Base-by-base conservation (phyloP, 53 echinoderm and acorn worm genomes). In the Temnopleurus reevesii region DNA sequence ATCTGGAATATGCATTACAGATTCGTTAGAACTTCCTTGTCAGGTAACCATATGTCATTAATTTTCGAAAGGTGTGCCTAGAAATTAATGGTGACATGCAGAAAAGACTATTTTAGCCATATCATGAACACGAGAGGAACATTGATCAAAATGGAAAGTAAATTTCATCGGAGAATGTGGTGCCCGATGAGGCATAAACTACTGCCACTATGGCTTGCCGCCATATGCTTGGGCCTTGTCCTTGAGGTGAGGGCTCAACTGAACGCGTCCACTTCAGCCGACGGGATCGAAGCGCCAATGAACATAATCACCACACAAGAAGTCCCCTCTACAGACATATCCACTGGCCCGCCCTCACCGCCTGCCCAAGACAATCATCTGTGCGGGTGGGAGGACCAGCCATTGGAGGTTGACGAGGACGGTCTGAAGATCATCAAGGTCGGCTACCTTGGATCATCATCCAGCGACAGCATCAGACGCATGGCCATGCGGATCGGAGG, bases 401-500 rank as follows among this genome's bases (percentile, higher is more conserved):
- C 17, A 18, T n/a, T 25, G 23, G 7, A 18, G 28, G 49, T 59
- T 5, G 88, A 46, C 53, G 55, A 51, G 71, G 88, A 51, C 53
- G 53, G 43, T 0, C 25, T 59, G 61, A 81, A 46, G n/a, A 54
- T 65, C 17, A 61, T 90, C 47, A 63, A 90, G 36, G 35, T 90
- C 31, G 90, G 83, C 10, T 90, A 65, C 41, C 33, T 90, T 17
- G 90, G 83, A 1, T 83, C 63, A 4, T 35, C 65, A 12, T 30
- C 94, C 2, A 60, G 33, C 1, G 46, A 19, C 24, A 81, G 77
- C 34, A 31, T 90, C 4, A 25, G 81, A 45, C 92, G 94, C 6
- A 54, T 91, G 30, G 95, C 93, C 12, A 89, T 81, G 59, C 59
- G 83, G 44, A 93, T 93, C 21, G 95, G 97, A 18, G 99, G 99